These are phyloP conservation scores for Aldabrachelys gigantea DNA, from an alignment of 2,113 vertebrate genomes.

Conservation along the genomic window DNA sequence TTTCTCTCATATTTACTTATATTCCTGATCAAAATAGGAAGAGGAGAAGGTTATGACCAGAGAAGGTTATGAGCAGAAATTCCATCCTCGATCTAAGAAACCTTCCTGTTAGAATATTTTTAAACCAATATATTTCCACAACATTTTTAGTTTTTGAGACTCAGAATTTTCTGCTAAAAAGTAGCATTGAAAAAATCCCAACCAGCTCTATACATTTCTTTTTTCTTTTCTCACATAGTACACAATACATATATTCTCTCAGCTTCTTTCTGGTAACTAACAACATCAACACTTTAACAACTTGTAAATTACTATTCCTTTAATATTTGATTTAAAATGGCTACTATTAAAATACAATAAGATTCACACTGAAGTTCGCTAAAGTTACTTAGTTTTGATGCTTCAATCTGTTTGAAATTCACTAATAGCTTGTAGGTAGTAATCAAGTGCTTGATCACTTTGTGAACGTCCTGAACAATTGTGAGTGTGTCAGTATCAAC, in stretches of 20 bases:
- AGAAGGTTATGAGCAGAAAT: background rate
- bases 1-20: background rate
- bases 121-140: background rate
- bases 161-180: background rate
- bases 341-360: background rate
- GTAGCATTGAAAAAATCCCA: background rate
- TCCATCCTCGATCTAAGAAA: background rate
- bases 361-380: background rate
- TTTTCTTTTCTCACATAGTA: background rate
- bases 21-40: background rate
- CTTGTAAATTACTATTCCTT: background rate
- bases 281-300: background rate
- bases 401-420: background rate
- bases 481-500: background rate
- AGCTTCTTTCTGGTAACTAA: background rate
- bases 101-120: background rate
- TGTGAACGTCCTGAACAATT: background rate
- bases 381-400: background rate
- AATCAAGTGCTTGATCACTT: background rate
- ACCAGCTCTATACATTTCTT: background rate
- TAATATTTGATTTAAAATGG: background rate
- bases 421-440: background rate
- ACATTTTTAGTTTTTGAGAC: background rate
- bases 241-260: background rate
- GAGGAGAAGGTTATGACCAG: background rate